Percentiles rank a stretch among this genome's conserved stretches.
These are phyloP conservation scores for Sanderia malayensis DNA, from an alignment of 30 jellyfish, hydroid and myxozoan species.

Conservation along the genomic window DNA sequence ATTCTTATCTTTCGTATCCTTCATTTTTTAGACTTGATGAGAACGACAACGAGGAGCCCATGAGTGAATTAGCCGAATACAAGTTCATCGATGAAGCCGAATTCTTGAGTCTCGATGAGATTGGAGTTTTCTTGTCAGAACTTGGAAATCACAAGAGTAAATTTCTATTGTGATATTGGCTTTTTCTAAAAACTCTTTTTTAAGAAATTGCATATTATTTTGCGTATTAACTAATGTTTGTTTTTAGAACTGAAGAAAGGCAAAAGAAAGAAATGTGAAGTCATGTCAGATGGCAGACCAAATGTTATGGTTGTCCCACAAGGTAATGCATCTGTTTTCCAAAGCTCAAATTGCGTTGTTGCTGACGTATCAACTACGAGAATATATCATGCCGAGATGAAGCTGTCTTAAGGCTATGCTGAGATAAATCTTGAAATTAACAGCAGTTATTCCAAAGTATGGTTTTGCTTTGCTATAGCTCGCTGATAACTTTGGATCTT, in stretches of 20 bases:
- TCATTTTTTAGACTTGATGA: too few relatives aligned
- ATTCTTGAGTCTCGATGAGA: slow-evolving; percentile 25
- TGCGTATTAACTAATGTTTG: background rate
- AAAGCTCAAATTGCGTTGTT: too few relatives aligned
- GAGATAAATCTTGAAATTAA: too few relatives aligned
- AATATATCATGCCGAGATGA: too few relatives aligned
- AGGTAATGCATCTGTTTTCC: slow-evolving; percentile 30
- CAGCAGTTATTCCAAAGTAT: too few relatives aligned
- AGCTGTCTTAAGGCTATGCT: too few relatives aligned
- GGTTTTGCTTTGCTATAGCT: too few relatives aligned
- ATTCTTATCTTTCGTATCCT: too few relatives aligned
- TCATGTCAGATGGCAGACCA: slow-evolving; percentile 24
- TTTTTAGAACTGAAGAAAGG: slow-evolving; percentile 4
- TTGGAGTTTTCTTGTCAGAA: slow-evolving; percentile 33
- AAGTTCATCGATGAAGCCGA: slow-evolving; percentile 8
- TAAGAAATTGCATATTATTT: too few relatives aligned
- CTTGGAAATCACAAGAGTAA: slow-evolving; percentile 25
- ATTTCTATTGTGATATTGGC: background rate
- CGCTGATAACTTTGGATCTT: too few relatives aligned
- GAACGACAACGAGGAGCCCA: background rate
- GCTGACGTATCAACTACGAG: too few relatives aligned
- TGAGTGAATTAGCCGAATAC: background rate
- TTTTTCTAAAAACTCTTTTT: too few relatives aligned
- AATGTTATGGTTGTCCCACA: slow-evolving; percentile 46
- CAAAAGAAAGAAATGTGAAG: slow-evolving; percentile 27